phyloP scores from a whole-genome alignment of 2,888 invertebrate species.

The Scelioninae gen. 2 region DNA sequence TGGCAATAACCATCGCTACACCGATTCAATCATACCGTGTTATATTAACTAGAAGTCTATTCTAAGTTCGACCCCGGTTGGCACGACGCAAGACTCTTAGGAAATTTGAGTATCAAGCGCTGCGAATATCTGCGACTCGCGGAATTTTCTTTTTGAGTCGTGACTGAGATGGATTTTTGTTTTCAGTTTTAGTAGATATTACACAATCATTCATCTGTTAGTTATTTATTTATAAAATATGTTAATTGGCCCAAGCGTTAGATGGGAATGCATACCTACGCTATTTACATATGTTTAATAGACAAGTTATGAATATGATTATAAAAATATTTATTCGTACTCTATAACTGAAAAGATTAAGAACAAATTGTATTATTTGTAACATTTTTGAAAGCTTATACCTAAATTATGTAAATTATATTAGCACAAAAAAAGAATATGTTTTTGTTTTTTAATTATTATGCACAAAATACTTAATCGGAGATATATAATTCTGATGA shows the following conservation, averaged over 20 bases:
- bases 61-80: conserved; percentile 63
- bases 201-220: conserved; percentile 23
- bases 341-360: conserved; percentile 6
- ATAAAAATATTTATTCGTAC: conserved; percentile 39
- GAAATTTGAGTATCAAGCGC: conserved; percentile 36
- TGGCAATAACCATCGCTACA: conserved; percentile 62
- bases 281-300: conserved; percentile 34
- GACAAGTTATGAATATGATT: conserved; percentile 27
- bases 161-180: conserved; percentile 14
- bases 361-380: too few relatives aligned
- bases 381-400: too few relatives aligned
- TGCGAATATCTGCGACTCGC: conserved; percentile 6
- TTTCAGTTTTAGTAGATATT: conserved; percentile 11
- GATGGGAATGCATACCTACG: conserved; percentile 16
- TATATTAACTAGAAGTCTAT: conserved; percentile 63
- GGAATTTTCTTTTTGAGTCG: conserved; percentile 19
- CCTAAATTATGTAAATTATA: too few relatives aligned
- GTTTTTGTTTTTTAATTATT: too few relatives aligned
- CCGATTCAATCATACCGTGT: conserved; percentile 62
- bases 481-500: too few relatives aligned
- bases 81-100: conserved; percentile 63
- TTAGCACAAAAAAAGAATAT: too few relatives aligned
- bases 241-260: conserved; percentile 1
- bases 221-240: conserved; percentile 15
- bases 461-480: too few relatives aligned